Percentiles rank a stretch among this genome's conserved stretches.
These are phyloP conservation scores for Pteruthius melanotis DNA, from an alignment of 2,113 vertebrate genomes.

Conservation along the genomic window DNA sequence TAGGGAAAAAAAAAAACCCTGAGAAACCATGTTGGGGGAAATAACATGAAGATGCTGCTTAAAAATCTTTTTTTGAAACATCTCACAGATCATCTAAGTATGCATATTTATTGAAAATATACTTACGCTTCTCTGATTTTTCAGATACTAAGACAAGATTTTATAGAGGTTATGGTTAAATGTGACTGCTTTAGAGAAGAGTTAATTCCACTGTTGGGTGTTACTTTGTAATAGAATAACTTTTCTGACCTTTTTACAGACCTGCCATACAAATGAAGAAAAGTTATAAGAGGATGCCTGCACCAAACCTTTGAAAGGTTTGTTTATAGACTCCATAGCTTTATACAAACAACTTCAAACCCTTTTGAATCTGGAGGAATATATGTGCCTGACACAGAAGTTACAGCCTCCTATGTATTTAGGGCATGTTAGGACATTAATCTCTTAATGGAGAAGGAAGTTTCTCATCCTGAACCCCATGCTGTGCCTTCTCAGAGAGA, in stretches of 20 bases:
- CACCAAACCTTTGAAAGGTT: neutral
- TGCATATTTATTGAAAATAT: neutral
- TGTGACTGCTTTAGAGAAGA: neutral
- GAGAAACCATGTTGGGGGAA: accelerated
- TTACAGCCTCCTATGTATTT: neutral
- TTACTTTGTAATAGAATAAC: neutral
- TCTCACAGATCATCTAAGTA: neutral
- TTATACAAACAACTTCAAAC: neutral
- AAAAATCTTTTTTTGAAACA: neutral
- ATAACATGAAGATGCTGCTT: neutral
- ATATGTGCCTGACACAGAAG: neutral
- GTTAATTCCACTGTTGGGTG: neutral
- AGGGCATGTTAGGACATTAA: neutral
- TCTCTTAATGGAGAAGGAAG: neutral
- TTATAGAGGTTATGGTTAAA: neutral
- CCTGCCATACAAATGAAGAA: neutral
- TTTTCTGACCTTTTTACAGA: neutral
- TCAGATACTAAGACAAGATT: neutral
- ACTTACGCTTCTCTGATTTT: neutral
- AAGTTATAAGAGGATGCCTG: neutral
- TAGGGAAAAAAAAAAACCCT: neutral
- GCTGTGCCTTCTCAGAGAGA: neutral
- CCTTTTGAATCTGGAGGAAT: neutral
- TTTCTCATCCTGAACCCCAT: neutral
- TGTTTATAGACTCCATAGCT: neutral